phyloP scores from a whole-genome alignment of 2,888 invertebrate genomes.

The Clanis bilineata region DNA sequence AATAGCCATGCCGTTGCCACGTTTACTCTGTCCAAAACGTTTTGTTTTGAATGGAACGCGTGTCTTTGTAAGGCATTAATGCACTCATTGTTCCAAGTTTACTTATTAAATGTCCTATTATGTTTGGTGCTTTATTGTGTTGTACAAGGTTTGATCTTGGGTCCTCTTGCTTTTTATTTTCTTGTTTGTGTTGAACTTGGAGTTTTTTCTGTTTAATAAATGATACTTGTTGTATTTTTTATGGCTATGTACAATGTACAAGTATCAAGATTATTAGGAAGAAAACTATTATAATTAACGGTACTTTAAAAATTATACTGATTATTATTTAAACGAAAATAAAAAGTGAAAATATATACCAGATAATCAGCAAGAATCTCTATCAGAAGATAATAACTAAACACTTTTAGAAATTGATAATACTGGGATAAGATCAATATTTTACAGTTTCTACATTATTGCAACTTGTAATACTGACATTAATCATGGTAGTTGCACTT shows the following conservation, averaged over 20 bases:
- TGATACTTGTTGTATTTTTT: too few species aligned
- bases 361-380: too few species aligned
- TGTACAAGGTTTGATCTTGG: background rate
- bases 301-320: too few species aligned
- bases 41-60: background rate
- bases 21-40: background rate
- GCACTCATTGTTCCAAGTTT: slow-evolving; percentile 1
- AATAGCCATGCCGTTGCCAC: background rate
- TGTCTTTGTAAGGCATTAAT: background rate
- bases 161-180: background rate
- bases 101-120: background rate
- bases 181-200: background rate
- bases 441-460: background rate
- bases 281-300: too few species aligned
- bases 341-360: too few species aligned
- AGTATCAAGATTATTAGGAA: too few species aligned
- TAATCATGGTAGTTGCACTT: background rate
- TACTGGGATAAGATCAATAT: too few species aligned
- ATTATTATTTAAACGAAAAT: too few species aligned
- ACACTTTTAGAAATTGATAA: too few species aligned
- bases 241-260: too few species aligned
- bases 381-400: too few species aligned
- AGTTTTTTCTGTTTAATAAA: too few species aligned
- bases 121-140: background rate
- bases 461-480: background rate